phyloP scores from a whole-genome alignment of 1,140 invertebrate genomes.

The Drosophila setifemur region DNA sequence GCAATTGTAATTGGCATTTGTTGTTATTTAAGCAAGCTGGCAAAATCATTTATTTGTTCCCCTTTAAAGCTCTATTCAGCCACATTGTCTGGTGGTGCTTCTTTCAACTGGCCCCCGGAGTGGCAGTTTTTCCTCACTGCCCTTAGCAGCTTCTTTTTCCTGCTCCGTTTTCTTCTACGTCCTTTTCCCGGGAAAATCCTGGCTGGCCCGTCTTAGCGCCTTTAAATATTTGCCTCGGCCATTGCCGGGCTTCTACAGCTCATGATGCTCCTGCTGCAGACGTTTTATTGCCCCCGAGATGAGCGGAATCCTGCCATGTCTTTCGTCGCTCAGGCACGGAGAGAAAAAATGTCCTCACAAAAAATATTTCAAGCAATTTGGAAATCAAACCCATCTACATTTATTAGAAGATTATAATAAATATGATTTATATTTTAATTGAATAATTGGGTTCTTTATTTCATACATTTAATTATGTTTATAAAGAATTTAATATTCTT shows the following conservation, averaged over 20 bases:
- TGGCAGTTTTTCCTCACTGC: neutral
- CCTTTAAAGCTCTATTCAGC: constrained; percentile 37
- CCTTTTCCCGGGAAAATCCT: neutral
- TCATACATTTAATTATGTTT: too few species aligned
- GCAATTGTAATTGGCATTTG: constrained; percentile 77
- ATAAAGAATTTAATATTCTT: neutral
- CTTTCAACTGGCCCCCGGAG: neutral
- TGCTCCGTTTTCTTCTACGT: neutral
- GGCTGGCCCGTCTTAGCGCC: constrained; percentile 44
- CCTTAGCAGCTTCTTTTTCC: neutral
- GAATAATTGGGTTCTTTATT: too few species aligned
- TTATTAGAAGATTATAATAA: too few species aligned
- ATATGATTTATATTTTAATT: too few species aligned
- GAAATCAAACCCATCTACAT: too few species aligned
- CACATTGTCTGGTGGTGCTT: constrained; percentile 46
- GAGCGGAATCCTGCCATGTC: constrained; percentile 43
- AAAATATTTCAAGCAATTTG: too few species aligned
- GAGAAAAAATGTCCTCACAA: too few species aligned
- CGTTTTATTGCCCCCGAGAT: constrained; percentile 65
- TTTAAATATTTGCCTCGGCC: constrained; percentile 71
- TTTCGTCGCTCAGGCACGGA: too few species aligned
- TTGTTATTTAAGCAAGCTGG: constrained; percentile 62
- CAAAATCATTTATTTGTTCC: constrained; percentile 56
- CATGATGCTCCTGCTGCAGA: constrained; percentile 30
- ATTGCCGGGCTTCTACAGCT: constrained; percentile 23